Percentiles rank a stretch among this genome's conserved stretches.
phyloP scores from a whole-genome alignment of 2,888 invertebrate species.

The Cerastis leucographa region DNA sequence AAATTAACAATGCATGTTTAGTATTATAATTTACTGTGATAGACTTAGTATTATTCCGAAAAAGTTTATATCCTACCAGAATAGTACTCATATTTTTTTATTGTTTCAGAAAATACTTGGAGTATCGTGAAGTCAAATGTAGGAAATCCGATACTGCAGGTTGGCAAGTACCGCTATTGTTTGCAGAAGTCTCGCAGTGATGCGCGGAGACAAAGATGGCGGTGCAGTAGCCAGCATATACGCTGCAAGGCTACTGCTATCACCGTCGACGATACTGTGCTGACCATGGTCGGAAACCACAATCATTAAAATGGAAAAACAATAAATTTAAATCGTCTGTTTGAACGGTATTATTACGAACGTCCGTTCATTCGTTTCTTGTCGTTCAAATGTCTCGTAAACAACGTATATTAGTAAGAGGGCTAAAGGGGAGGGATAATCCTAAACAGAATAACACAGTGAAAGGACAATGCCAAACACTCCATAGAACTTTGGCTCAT shows the following conservation, averaged over 20 bases:
- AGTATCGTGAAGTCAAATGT: slow-evolving; percentile 60
- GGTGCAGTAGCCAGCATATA: slow-evolving; percentile 62
- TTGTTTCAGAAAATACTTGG: slow-evolving; percentile 37
- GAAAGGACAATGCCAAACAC: background rate
- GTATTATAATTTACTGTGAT: background rate
- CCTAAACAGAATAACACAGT: background rate
- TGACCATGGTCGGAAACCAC: slow-evolving; percentile 42
- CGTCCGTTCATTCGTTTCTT: background rate
- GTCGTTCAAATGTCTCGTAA: background rate
- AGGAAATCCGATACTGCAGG: slow-evolving; percentile 69
- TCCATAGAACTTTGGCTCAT: no score
- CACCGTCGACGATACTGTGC: slow-evolving; percentile 42
- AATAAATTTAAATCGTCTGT: background rate
- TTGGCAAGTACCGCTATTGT: slow-evolving; percentile 70
- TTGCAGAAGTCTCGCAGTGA: slow-evolving; percentile 52
- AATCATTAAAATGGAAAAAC: slow-evolving; percentile 36
- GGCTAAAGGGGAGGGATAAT: no score
- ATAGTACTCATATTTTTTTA: background rate
- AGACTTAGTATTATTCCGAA: background rate
- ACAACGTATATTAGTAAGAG: no score
- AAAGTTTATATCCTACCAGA: background rate
- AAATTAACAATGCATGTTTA: background rate
- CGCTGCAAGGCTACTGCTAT: slow-evolving; percentile 57
- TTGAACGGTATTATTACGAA: no score
- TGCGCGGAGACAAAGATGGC: slow-evolving; percentile 63